Evolutionary conservation across 2,888 invertebrate genomes (phyloP), one percentile per base, ranked within the genome.

Genomic region (Lysandra coridon): DNA sequence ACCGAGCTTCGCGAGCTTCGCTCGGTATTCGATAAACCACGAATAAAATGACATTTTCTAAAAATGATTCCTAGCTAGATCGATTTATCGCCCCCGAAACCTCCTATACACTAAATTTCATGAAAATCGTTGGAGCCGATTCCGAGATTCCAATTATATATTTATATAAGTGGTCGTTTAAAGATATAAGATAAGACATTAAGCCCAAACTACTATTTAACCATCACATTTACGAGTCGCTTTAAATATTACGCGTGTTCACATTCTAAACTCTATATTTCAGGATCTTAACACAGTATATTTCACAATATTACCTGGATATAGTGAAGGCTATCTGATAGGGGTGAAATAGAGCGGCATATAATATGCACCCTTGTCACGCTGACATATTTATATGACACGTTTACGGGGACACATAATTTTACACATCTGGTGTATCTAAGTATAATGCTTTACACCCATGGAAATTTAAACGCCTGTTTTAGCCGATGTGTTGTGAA

Each of bases 351-450:
- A 53, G 53, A 76, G 33, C 44, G 49, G 49, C 2, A 49, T 80
- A 84, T 84, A 83, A 83, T 84, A 83, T 82, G 81, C 83, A 83
- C 84, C 84, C 84, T 81, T 84, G 84, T 84, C 84, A 83, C 69
- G 12, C 1, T 69, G 69, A 69, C 69, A 69, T 69, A 69, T 69
- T 69, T 81, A 81, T 80, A 80, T 82, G 83, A 82, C 83, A 82
- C 83, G 82, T 84, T 84, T 83, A 84, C 82, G 83, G 81, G 79
- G 79, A 81, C 81, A 82, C 82, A 81, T 83, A 80, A 81, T 83
- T 83, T 82, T 81, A 83, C 80, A 78, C 73, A 80, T 69, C 69
- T 37, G 69, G 69, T 37, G 69, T 37, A 69, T 69, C 14, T 69
- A 33, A 64, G 30, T 64, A 30, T 64, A 64, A 30, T 23, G 62